Evolutionary conservation across 2,888 invertebrate genomes (phyloP), one percentile per base, ranked within the genome.

Genomic region (Ichneumon xanthorius): DNA sequence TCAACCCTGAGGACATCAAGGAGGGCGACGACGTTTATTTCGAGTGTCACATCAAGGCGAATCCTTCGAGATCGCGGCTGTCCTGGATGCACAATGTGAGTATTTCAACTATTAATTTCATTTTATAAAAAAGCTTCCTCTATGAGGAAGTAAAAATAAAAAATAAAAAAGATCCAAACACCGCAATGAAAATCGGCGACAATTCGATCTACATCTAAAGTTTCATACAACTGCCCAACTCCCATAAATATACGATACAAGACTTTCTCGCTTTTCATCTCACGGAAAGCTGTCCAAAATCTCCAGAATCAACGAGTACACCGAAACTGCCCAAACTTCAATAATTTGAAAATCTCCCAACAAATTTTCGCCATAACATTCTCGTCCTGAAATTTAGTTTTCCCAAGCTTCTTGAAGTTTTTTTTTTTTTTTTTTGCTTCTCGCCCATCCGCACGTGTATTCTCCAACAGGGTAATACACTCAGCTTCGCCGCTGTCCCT

Each of bases 1-100:
- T 98, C 89, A 97, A 97, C 90, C 96, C 97, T 82, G 96, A 97
- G 88, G 98, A 98, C 95, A 98, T 98, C 95, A 98, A 98, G 94
- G 98, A 98, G 94, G 98, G 98, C 75, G 98, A 98, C 92, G 98
- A 98, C 95, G 98, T 98, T 85, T 98, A 98, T 95, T 98, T 98
- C 94, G 98, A 98, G 95, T 98, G 98, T 95, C 97, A 97, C 95
- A 97, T 98, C 92, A 96, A 97, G 92, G 97, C 98, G 90, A 98
- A 98, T 95, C 98, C 98, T 53, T 96, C 96, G 86, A 97, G 97
- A 95, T 96, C 97, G 92, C 97, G 97, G 92, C 96, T 98, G 87
- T 96, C 97, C 89, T 98, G 98, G 98, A 95, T 97, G 89, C 98
- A 98, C 92, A 97, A 98, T 92, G 98, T 98, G 94, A 97, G 97